Percentiles rank a stretch among this genome's conserved stretches.
These are phyloP conservation scores for Melanostoma scalare DNA, from an alignment of 2,888 invertebrate genomes.

Conservation along the genomic window DNA sequence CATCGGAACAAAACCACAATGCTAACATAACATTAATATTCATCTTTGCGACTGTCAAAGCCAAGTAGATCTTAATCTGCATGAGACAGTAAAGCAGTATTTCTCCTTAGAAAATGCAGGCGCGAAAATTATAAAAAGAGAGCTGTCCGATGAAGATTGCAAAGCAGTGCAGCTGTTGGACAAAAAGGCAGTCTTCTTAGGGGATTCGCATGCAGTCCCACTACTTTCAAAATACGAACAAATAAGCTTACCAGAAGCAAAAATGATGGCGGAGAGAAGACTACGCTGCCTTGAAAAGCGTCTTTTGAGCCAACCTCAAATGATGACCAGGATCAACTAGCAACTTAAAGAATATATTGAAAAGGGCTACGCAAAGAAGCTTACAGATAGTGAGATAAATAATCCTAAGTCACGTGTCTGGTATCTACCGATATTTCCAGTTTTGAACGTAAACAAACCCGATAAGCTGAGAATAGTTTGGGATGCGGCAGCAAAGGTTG, in stretches of 20 bases:
- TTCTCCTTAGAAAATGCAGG: conserved; percentile 16
- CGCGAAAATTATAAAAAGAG: not conserved
- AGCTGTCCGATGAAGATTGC: conserved; percentile 18
- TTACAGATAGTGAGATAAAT: not conserved
- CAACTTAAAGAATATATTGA: conserved; percentile 19
- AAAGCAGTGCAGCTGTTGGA: conserved; percentile 20
- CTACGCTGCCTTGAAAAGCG: conserved; percentile 27
- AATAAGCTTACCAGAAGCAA: not conserved
- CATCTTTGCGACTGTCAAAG: conserved; percentile 24
- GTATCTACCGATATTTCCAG: conserved; percentile 24
- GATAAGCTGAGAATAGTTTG: conserved; percentile 1
- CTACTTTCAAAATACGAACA: conserved; percentile 12
- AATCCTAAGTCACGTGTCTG: not conserved
- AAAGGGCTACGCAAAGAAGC: conserved; percentile 13
- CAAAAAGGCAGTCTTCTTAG: conserved; percentile 2
- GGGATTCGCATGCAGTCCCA: conserved; percentile 1
- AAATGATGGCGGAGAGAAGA: conserved; percentile 21
- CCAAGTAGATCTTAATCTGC: not conserved
- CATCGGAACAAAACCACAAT: not conserved
- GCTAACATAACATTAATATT: not conserved
- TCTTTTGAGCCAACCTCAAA: not conserved
- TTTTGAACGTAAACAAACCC: not conserved
- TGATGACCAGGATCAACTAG: not conserved
- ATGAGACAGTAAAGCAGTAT: conserved; percentile 15
- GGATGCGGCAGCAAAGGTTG: not conserved